Base-by-base conservation (phyloP, 1,140 invertebrate species). In the Triops cancriformis region DNA sequence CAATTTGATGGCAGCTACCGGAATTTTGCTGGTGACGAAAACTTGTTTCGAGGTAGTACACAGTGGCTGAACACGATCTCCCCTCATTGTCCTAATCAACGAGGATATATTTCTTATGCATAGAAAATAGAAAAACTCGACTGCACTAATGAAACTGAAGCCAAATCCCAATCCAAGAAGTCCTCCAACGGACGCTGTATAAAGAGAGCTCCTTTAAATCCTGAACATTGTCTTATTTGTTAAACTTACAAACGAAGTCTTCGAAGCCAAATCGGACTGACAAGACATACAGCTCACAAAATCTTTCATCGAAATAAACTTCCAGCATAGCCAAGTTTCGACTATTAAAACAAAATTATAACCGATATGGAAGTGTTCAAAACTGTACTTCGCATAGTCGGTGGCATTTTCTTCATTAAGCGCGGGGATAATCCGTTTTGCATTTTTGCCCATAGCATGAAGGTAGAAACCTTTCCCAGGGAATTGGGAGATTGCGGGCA, bases 161-260 rank as follows among this genome's bases (percentile, higher is more conserved):
- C 77, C 77, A 11, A 78, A 78, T 26, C 77, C 77, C n/a, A 78
- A 31, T n/a, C 77, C 77, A n/a, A 78, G 72, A 37, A 78, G 73
- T 12, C 77, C 77, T 14, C 73, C 77, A 2, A 43, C 74, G 37
- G 77, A 73, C 23, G 77, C 77, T 78, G n/a, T 75, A n/a, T n/a
- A 87, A 84, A 78, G 81, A 18, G 23, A 64, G 23, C 2, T 64
- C 51, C 10, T 18, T 64, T 64, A 23, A 6, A 18, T 18, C 18
- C 1, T 64, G 3, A 23, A 18, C 5, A 23, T 6, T 23, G 51
- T 9, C 5, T 12, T 64, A 64, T 64, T 10, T 1, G 7, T 0
- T 23, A 7, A 6, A 64, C 89, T 89, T 86, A 92, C 91, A 91
- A 77, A 93, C 84, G 82, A 92, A 91, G 83, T 92, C 91, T 0